These are phyloP conservation scores for Hyaena hyaena DNA, from an alignment of 2,113 vertebrate genomes.

Conservation along the genomic window DNA sequence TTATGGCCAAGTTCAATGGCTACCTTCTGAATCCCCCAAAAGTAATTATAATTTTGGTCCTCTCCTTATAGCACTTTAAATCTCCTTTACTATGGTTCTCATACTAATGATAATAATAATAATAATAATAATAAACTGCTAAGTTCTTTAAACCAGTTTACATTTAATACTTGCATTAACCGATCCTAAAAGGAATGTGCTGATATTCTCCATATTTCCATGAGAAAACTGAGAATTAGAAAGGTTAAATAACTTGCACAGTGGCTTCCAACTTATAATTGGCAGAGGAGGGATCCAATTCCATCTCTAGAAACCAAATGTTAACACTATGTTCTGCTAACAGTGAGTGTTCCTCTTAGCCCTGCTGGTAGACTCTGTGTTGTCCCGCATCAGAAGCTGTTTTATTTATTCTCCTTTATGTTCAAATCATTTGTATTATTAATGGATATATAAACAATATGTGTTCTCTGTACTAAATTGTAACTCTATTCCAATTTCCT, in stretches of 20 bases:
- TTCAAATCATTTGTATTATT: neutral
- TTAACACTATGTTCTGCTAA: neutral
- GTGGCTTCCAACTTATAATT: neutral
- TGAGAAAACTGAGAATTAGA: neutral
- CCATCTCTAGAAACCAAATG: neutral
- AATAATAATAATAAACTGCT: neutral
- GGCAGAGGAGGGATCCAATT: neutral
- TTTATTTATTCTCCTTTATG: neutral
- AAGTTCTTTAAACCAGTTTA: neutral
- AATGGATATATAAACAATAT: neutral
- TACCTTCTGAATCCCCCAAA: neutral
- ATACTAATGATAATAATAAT: neutral
- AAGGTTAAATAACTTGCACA: neutral
- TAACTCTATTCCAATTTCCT: neutral
- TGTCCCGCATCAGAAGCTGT: neutral
- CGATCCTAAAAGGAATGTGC: neutral
- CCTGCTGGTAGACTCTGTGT: neutral
- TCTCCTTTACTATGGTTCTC: neutral
- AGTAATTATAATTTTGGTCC: neutral
- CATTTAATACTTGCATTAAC: neutral
- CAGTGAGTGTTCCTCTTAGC: neutral
- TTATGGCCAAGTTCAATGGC: neutral
- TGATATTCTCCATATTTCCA: neutral
- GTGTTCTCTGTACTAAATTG: neutral
- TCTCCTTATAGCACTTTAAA: neutral